These are phyloP conservation scores for Lanius ludovicianus DNA, from an alignment of 2,113 vertebrate genomes.

Conservation along the genomic window DNA sequence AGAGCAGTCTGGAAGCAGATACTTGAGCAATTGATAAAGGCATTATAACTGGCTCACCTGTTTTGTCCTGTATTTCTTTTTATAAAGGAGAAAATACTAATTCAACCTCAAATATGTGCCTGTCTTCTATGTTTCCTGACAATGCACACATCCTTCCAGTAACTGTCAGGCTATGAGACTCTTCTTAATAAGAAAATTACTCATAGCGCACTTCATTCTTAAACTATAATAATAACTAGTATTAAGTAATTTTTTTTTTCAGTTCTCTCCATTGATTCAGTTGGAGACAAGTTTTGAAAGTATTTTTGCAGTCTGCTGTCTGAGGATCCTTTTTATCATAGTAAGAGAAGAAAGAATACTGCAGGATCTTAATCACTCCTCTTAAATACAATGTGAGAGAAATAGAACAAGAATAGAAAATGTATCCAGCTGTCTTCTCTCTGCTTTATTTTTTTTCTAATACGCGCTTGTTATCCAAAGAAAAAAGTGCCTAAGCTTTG, in stretches of 20 bases:
- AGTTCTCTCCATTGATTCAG: neutral
- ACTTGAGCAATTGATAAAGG: neutral
- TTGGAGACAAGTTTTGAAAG: neutral
- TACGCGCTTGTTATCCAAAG: neutral
- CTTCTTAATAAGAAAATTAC: neutral
- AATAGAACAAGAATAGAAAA: neutral
- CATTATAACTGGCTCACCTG: neutral
- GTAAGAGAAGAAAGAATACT: neutral
- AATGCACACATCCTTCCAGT: neutral
- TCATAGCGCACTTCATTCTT: neutral
- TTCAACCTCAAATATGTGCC: neutral
- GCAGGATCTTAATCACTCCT: neutral
- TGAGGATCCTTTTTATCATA: neutral
- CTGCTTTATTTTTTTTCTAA: neutral
- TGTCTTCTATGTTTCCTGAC: neutral
- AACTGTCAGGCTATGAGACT: neutral
- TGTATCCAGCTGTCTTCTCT: neutral
- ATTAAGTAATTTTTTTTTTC: neutral
- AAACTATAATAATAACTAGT: neutral
- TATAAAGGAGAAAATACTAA: neutral
- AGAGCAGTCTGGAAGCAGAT: neutral
- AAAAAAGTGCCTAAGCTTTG: neutral
- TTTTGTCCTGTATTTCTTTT: neutral
- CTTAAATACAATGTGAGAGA: neutral
- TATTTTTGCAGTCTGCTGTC: neutral